Percentiles rank a stretch among this genome's conserved stretches.
Evolutionary conservation across 1,140 invertebrate species (phyloP).

Genomic region (Tyrophagus putrescentiae): DNA sequence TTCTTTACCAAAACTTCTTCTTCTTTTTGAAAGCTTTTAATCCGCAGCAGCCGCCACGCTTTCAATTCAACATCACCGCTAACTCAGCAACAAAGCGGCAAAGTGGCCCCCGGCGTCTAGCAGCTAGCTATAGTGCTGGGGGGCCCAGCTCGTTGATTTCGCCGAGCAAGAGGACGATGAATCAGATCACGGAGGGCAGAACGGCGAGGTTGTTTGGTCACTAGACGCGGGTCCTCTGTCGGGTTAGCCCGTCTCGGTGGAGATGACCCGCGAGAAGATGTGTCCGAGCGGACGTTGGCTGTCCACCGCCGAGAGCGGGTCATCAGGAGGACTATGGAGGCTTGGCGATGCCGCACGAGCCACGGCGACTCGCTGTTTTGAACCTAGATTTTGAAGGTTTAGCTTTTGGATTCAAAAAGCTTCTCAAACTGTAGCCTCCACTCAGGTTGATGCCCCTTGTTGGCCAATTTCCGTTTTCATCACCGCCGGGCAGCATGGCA

Average conservation of each 20-base stretch:
- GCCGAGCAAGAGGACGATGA: constrained; percentile 33
- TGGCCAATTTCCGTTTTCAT: constrained; percentile 84
- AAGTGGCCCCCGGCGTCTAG: constrained; percentile 28
- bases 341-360: constrained; percentile 40
- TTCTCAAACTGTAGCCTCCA: no score
- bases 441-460: constrained; percentile 87
- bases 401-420: no score
- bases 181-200: constrained; percentile 33
- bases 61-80: no score
- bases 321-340: constrained; percentile 85
- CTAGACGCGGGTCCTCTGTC: constrained; percentile 39
- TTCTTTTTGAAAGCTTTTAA: constrained; percentile 41
- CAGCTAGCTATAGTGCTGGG: constrained; percentile 34
- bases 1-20: constrained; percentile 14
- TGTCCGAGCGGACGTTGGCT: constrained; percentile 86
- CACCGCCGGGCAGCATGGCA: constrained; percentile 69
- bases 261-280: constrained; percentile 79
- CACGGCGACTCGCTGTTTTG: constrained; percentile 31
- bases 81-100: constrained; percentile 55
- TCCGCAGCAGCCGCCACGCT: no score
- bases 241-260: constrained; percentile 54
- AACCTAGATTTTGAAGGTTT: no score
- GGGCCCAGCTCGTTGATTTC: constrained; percentile 32
- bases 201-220: constrained; percentile 35
- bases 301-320: constrained; percentile 89